Conservation (phyloP, 2,888 invertebrate genomes). For the Marronus borbonicus region DNA sequence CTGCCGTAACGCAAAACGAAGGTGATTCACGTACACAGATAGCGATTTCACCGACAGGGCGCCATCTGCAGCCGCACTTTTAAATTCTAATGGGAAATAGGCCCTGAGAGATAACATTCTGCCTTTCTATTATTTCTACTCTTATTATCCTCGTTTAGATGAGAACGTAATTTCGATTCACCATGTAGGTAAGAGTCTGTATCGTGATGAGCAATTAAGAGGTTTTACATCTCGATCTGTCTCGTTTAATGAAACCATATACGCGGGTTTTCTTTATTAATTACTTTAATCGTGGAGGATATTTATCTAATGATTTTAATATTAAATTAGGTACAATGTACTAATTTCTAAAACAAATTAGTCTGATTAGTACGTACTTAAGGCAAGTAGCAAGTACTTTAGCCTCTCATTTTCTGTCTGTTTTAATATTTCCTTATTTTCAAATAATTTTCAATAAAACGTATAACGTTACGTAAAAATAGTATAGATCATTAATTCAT, state of each 20-base stretch:
- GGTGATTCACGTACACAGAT: conserved; percentile 38
- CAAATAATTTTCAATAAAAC: no score
- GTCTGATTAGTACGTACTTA: no score
- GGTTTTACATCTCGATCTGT: conserved; percentile 33
- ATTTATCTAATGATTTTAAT: no score
- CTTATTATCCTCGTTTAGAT: conserved; percentile 38
- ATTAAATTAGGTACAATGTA: no score
- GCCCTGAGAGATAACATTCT: conserved; percentile 30
- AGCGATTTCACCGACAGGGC: conserved; percentile 32
- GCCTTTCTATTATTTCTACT: conserved; percentile 35
- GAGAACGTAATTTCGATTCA: conserved; percentile 39
- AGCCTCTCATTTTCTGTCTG: no score
- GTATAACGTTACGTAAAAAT: no score
- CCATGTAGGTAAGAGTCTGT: conserved; percentile 19
- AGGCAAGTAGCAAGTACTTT: no score
- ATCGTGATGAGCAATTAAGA: conserved; percentile 38
- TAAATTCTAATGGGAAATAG: conserved; percentile 39
- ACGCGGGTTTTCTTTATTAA: neutral
- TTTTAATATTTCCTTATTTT: no score
- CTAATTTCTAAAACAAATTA: no score
- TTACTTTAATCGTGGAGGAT: neutral
- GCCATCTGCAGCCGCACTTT: conserved; percentile 32
- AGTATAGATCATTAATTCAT: no score
- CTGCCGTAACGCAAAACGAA: conserved; percentile 11
- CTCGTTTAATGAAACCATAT: conserved; percentile 9